phyloP scores from a whole-genome alignment of 2,113 vertebrate species.

The Sinocyclocheilus rhinocerous region DNA sequence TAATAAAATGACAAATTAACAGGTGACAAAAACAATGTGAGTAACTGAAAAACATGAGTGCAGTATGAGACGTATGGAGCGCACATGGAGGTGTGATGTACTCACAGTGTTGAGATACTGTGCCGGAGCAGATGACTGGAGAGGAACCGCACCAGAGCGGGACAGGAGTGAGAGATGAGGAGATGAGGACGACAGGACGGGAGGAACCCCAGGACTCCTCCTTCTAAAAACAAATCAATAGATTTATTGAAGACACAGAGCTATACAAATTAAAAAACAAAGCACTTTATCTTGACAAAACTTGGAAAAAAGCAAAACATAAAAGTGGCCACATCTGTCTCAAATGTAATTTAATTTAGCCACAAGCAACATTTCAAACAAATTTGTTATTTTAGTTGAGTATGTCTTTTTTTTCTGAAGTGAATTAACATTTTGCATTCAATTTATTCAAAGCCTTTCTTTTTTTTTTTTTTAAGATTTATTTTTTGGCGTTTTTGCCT shows the following conservation, averaged over 20 bases:
- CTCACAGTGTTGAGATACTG: slow-evolving; percentile 80
- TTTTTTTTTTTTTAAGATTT: too few relatives aligned
- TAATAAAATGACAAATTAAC: slow-evolving; percentile 63
- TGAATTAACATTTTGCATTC: not conserved
- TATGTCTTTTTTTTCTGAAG: not conserved
- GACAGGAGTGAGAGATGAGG: slow-evolving; percentile 77
- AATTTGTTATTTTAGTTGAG: not conserved
- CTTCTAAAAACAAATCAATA: slow-evolving; percentile 58
- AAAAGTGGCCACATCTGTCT: not conserved
- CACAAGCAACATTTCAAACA: not conserved
- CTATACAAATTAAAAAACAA: not conserved
- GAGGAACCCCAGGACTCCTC: slow-evolving; percentile 69
- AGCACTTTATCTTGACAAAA: not conserved
- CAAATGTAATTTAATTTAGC: not conserved
- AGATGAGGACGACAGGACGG: slow-evolving; percentile 69
- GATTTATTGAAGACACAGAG: not conserved
- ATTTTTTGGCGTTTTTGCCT: too few relatives aligned
- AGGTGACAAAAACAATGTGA: slow-evolving; percentile 41
- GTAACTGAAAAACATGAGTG: slow-evolving; percentile 21
- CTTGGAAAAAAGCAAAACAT: not conserved
- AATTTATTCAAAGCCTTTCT: not conserved
- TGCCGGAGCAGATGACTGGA: slow-evolving; percentile 69
- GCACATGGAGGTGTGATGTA: slow-evolving; percentile 11
- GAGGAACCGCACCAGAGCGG: slow-evolving; percentile 67
- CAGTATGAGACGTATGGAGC: slow-evolving; percentile 16